Evolutionary conservation across 2,113 vertebrate species (phyloP).

Genomic region (Pomatostomus ruficeps): DNA sequence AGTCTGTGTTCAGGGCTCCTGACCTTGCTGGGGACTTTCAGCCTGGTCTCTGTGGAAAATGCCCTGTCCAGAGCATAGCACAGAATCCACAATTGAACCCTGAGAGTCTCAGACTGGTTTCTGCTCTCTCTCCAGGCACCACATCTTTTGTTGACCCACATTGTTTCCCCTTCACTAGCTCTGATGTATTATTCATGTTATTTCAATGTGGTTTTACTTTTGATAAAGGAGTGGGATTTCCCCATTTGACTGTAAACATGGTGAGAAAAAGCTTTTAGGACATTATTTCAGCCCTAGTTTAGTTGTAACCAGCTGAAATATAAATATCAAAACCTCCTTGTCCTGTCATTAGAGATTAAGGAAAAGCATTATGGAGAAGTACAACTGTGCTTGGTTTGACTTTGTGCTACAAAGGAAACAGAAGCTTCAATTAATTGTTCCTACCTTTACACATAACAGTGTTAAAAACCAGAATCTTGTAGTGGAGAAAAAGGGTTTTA

Average conservation of each 20-base stretch:
- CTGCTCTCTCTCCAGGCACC: background rate
- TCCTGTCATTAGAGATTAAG: background rate
- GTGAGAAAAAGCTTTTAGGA: constrained; percentile 14
- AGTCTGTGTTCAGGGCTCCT: background rate
- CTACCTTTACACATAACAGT: background rate
- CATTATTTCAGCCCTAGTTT: background rate
- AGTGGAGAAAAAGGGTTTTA: background rate
- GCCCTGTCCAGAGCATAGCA: rapidly evolving
- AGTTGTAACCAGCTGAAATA: background rate
- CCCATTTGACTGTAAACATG: background rate
- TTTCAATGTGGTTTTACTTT: background rate
- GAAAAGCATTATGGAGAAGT: background rate
- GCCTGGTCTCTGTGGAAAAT: background rate
- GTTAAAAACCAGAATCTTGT: background rate
- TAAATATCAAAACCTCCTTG: background rate
- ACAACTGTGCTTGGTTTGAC: background rate
- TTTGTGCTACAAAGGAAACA: background rate
- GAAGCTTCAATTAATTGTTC: background rate
- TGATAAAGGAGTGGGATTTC: background rate
- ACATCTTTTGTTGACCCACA: background rate
- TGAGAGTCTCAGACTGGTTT: background rate
- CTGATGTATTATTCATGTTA: constrained; percentile 20
- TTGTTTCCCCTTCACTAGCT: background rate
- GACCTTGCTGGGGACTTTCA: background rate
- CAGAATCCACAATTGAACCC: rapidly evolving